phyloP scores from a whole-genome alignment of 53 echinoderm and acorn worm genomes.

The Holothuria leucospilota region DNA sequence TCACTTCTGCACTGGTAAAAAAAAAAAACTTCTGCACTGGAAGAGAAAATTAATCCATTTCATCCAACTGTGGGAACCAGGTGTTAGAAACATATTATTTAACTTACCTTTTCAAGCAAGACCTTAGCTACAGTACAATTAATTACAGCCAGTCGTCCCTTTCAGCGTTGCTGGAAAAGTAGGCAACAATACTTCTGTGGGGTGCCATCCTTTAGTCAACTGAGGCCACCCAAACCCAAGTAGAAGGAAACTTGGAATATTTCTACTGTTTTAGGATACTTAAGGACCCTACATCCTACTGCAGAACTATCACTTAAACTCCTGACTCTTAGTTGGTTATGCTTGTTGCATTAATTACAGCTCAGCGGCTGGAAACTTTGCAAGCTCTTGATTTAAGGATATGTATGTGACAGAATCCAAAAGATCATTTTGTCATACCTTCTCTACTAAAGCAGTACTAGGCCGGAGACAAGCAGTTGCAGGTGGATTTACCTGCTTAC shows the following conservation, averaged over 20 bases:
- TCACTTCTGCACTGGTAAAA: too few species aligned
- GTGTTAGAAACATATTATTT: too few species aligned
- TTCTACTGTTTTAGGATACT: too few species aligned
- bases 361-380: constrained; percentile 29
- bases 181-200: constrained; percentile 11
- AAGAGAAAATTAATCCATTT: too few species aligned
- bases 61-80: too few species aligned
- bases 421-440: not conserved
- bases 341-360: constrained; percentile 18
- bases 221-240: not conserved
- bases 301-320: too few species aligned
- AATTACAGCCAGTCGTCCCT: too few species aligned
- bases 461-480: not conserved
- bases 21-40: too few species aligned
- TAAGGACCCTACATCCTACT: too few species aligned
- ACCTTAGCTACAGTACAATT: too few species aligned
- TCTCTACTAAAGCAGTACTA: not conserved
- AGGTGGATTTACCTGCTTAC: not conserved
- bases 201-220: not conserved
- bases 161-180: not conserved
- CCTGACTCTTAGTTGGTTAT: constrained; percentile 1
- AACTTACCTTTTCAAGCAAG: too few species aligned
- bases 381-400: not conserved
- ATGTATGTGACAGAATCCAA: not conserved
- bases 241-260: too few species aligned